These are phyloP conservation scores for Pseudomyrmex pallidus DNA, from an alignment of 1,140 invertebrate genomes.

Conservation along the genomic window DNA sequence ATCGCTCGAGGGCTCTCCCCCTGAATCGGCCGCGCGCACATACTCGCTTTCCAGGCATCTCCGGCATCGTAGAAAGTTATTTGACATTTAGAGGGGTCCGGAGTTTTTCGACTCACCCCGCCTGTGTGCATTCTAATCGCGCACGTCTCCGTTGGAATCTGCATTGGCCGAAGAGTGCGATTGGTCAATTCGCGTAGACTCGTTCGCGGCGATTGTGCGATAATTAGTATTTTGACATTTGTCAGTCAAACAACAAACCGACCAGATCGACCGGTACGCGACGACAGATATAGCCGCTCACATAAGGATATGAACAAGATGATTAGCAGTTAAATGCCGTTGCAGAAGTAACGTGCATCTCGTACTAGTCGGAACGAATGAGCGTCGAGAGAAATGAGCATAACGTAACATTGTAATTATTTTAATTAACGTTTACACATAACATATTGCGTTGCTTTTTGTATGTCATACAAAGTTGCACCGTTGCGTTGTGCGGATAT, in stretches of 20 bases:
- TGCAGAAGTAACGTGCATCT: background rate
- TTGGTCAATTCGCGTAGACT: too few relatives aligned
- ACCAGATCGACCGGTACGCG: background rate
- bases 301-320: constrained; percentile 3
- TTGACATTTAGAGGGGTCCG: constrained; percentile 69
- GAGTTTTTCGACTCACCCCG: constrained; percentile 52
- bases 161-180: too few relatives aligned
- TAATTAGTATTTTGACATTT: too few relatives aligned
- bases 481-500: too few relatives aligned
- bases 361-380: background rate
- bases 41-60: constrained; percentile 49
- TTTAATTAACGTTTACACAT: background rate
- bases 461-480: background rate
- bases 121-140: background rate
- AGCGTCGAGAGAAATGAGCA: background rate
- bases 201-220: too few relatives aligned
- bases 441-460: background rate
- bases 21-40: background rate
- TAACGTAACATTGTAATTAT: background rate
- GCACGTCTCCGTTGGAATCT: background rate
- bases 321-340: background rate
- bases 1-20: constrained; percentile 38
- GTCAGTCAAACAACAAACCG: too few relatives aligned
- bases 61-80: constrained; percentile 68
- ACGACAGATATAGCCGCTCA: background rate